Evolutionary conservation across 2,888 invertebrate genomes (phyloP), one percentile per base, ranked within the genome.

Genomic region (Pseudococcus longispinus): DNA sequence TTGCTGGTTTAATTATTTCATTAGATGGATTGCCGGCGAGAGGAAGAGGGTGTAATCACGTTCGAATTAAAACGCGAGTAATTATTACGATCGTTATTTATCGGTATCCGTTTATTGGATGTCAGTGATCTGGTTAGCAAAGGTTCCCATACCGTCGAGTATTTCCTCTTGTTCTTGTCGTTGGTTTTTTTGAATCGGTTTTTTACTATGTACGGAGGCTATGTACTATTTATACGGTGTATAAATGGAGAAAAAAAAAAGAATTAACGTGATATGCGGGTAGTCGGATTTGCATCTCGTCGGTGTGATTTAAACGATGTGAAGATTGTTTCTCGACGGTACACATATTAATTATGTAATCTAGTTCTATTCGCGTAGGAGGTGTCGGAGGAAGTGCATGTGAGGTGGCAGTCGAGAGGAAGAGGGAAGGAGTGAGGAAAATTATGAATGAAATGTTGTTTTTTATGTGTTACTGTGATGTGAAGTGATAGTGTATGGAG

Each of bases 51-150:
- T 18, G 70, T 70, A 70, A 70, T 70, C 29, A 32, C 29, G 77
- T 37, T 80, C 37, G 77, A 42, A 80, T 80, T 80, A 42, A 80
- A 80, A 80, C 18, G 32, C 29, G 42, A 80, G 77, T 42, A 20
- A 80, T 80, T 80, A 80, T 80, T 74, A 74, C 74, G 42, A 80
- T 32, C 77, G 77, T 80, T 80, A 80, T 80, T 80, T 80, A 80
- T 80, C 77, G 77, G 77, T 42, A 80, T 80, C 77, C 77, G 77
- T 80, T 80, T 80, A 80, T 80, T 42, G 77, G 77, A 42, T 42
- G 77, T 37, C 77, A 20, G 77, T 42, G 77, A 80, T 70, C 70
- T 70, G 70, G 70, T 70, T 70, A 70, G 29, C 23, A 18, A 70
- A 70, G 70, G 42, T 80, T 80, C 77, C 42, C 77, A 80, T 80